Conservation (phyloP, 2,888 invertebrate genomes). For the Hirtodrosophila alboralis region DNA sequence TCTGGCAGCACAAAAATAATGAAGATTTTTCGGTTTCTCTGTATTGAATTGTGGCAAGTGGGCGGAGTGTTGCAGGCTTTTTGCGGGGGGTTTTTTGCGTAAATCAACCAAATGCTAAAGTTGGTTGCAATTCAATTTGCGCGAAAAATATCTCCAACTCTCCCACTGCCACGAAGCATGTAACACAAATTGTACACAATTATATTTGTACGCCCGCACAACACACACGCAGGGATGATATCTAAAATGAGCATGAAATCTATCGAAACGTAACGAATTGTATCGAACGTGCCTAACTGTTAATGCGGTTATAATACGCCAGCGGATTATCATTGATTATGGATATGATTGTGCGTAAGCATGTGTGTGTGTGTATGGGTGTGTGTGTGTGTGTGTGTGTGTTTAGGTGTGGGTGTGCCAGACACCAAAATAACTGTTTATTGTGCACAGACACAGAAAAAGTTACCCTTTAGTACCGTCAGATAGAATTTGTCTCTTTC, state of each 20-base stretch:
- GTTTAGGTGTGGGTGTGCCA: constrained; percentile 27
- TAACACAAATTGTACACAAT: constrained; percentile 69
- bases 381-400: constrained; percentile 6
- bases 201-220: constrained; percentile 52
- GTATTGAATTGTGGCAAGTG: background rate
- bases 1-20: constrained; percentile 55
- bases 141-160: constrained; percentile 15
- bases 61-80: constrained; percentile 7
- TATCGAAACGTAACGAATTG: constrained; percentile 76
- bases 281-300: constrained; percentile 77
- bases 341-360: constrained; percentile 47
- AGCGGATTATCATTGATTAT: constrained; percentile 79
- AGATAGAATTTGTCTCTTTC: no score
- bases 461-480: no score
- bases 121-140: constrained; percentile 69
- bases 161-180: no score
- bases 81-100: constrained; percentile 18
- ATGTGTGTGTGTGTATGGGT: constrained; percentile 12
- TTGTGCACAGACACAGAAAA: constrained; percentile 28
- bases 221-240: constrained; percentile 39
- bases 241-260: constrained; percentile 72
- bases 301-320: constrained; percentile 80
- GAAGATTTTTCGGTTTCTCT: constrained; percentile 55
- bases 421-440: constrained; percentile 55
- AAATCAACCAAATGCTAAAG: constrained; percentile 32